A percentile compares a stretch with the other conserved stretches of the same genome.
Conservation (phyloP, 2,113 vertebrate genomes). For the Ptilonorhynchus violaceus region DNA sequence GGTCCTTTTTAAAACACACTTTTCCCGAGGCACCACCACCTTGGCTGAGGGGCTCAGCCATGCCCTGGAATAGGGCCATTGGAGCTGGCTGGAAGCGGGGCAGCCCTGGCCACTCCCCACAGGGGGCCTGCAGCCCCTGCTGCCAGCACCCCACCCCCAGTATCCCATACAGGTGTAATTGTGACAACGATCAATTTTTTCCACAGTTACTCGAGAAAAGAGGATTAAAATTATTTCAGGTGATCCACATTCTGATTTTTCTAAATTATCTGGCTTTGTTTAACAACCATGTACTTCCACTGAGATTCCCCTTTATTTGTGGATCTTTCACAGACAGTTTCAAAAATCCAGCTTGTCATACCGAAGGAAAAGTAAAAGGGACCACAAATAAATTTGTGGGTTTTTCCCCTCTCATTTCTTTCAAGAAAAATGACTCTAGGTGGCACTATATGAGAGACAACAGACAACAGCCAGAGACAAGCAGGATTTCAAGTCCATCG, state of each 20-base stretch:
- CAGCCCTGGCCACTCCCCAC: neutral
- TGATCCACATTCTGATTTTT: neutral
- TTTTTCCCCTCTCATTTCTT: neutral
- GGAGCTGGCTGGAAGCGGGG: accelerated
- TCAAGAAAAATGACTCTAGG: neutral
- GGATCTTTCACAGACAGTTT: neutral
- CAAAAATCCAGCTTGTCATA: neutral
- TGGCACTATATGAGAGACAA: neutral
- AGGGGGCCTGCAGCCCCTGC: neutral
- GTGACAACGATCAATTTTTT: neutral
- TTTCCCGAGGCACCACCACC: neutral
- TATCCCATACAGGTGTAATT: neutral
- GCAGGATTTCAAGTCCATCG: neutral
- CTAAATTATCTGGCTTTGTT: neutral
- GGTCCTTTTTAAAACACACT: neutral
- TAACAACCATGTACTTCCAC: neutral
- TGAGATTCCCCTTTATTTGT: neutral
- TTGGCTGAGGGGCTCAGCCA: neutral
- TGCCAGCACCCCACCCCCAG: neutral
- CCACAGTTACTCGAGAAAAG: neutral
- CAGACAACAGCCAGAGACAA: neutral
- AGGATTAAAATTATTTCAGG: neutral
- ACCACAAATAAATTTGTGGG: neutral
- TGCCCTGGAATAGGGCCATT: accelerated
- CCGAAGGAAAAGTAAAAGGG: neutral